Conservation (phyloP, 2,888 invertebrate species). For the Helicoverpa assulta region DNA sequence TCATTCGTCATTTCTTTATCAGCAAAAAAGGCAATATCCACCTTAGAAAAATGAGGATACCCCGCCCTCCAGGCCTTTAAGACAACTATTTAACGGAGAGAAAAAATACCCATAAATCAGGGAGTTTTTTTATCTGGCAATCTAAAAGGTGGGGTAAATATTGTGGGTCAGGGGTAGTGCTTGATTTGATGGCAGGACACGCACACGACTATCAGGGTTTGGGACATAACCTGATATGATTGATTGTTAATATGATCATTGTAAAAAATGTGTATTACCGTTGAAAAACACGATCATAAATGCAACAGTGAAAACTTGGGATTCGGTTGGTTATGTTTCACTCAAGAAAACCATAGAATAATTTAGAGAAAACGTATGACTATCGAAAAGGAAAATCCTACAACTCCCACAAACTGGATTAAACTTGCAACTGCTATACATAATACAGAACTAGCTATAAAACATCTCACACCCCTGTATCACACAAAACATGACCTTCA, state of each 20-base stretch:
- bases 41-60: slow-evolving; percentile 84
- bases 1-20: slow-evolving; percentile 87
- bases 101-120: slow-evolving; percentile 82
- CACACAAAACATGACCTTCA: slow-evolving; percentile 45
- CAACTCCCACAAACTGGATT: too few relatives aligned
- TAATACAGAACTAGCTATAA: background rate
- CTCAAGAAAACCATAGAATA: too few relatives aligned
- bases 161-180: slow-evolving; percentile 62
- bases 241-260: background rate
- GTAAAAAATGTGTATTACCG: background rate
- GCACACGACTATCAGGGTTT: background rate
- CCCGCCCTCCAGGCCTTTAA: slow-evolving; percentile 82
- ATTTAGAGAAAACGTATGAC: too few relatives aligned
- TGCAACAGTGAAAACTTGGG: too few relatives aligned
- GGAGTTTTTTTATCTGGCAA: slow-evolving; percentile 82
- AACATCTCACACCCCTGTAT: background rate
- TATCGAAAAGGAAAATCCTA: too few relatives aligned
- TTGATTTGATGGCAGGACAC: slow-evolving; percentile 55
- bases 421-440: background rate
- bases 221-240: slow-evolving; percentile 22
- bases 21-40: slow-evolving; percentile 85
- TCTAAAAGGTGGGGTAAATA: slow-evolving; percentile 78
- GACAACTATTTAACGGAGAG: slow-evolving; percentile 87
- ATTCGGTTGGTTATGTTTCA: too few relatives aligned
- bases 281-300: too few relatives aligned